Percentiles rank a stretch among this genome's conserved stretches.
phyloP scores from a whole-genome alignment of 2,797 vertebrate species.

The Monodelphis domestica region DNA sequence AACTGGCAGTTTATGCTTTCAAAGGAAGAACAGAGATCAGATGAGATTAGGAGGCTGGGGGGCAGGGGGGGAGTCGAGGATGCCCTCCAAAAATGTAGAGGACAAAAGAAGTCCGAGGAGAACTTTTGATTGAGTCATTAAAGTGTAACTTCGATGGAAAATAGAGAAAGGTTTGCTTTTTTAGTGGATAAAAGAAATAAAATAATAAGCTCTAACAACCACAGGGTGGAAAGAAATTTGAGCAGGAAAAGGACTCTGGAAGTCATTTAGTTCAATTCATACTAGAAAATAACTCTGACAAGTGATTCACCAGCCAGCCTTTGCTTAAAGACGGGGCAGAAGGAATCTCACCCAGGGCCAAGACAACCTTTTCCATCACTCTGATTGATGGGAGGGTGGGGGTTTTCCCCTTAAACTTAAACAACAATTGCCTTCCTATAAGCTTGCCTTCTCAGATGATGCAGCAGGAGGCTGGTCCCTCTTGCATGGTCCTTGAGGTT shows the following conservation, averaged over 20 bases:
- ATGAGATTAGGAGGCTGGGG: neutral
- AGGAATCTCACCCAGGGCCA: neutral
- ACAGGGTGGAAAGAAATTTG: constrained; percentile 4
- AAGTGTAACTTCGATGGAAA: constrained; percentile 11
- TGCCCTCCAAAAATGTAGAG: neutral
- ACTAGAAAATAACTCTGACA: neutral
- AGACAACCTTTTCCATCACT: neutral
- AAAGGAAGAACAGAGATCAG: constrained; percentile 14
- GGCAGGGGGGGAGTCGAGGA: neutral
- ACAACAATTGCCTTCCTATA: neutral
- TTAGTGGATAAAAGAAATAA: constrained; percentile 46
- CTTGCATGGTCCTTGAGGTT: neutral
- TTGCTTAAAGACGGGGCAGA: neutral
- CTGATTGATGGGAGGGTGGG: neutral
- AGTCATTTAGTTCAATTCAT: neutral
- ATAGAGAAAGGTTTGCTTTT: constrained; percentile 23
- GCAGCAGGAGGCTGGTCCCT: neutral
- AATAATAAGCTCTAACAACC: neutral
- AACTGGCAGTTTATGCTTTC: neutral
- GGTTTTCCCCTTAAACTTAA: neutral
- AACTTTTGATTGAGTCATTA: constrained; percentile 30
- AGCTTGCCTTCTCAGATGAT: neutral
- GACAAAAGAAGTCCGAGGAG: neutral
- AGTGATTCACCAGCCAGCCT: neutral
- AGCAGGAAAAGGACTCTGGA: constrained; percentile 6